Conservation (phyloP, 37 sponge, comb jelly and placozoan genomes). For the Lycopodina hypogea region DNA sequence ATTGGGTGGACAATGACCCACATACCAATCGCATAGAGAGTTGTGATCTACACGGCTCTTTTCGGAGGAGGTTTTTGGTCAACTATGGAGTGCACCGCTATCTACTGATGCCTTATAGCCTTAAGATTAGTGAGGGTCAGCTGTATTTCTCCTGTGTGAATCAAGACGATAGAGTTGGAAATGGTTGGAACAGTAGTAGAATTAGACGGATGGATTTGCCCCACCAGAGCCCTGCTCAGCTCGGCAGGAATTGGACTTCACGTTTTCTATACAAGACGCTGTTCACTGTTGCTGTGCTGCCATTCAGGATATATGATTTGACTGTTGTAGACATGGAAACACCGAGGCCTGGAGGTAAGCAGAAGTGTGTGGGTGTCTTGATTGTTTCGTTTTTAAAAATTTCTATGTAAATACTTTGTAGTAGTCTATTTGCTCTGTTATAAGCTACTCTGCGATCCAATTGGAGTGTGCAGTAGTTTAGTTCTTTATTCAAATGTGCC, state of each 20-base stretch:
- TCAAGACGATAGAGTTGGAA: too few species aligned
- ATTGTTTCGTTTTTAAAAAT: too few species aligned
- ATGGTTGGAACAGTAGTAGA: too few species aligned
- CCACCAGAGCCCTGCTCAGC: background rate
- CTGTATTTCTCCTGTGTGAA: constrained; percentile 28
- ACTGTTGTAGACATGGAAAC: background rate
- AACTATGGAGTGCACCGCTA: too few species aligned
- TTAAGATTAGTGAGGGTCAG: background rate
- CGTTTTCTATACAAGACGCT: too few species aligned
- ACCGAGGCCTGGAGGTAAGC: constrained; percentile 18
- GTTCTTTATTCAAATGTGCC: too few species aligned
- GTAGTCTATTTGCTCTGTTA: too few species aligned
- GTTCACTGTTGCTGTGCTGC: background rate
- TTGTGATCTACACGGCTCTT: constrained; percentile 8
- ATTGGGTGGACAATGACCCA: constrained; percentile 46
- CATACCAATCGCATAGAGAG: constrained; percentile 21
- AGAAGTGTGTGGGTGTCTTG: background rate
- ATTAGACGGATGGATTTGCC: too few species aligned
- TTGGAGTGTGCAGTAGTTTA: too few species aligned
- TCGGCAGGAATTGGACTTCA: too few species aligned
- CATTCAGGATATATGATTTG: background rate
- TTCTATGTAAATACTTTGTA: too few species aligned
- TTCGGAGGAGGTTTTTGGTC: background rate
- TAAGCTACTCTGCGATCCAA: too few species aligned
- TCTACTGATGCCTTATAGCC: constrained; percentile 41